A percentile compares a stretch with the other conserved stretches of the same genome.
Conservation (phyloP, 2,888 invertebrate genomes). For the Ornithoptera priamus region DNA sequence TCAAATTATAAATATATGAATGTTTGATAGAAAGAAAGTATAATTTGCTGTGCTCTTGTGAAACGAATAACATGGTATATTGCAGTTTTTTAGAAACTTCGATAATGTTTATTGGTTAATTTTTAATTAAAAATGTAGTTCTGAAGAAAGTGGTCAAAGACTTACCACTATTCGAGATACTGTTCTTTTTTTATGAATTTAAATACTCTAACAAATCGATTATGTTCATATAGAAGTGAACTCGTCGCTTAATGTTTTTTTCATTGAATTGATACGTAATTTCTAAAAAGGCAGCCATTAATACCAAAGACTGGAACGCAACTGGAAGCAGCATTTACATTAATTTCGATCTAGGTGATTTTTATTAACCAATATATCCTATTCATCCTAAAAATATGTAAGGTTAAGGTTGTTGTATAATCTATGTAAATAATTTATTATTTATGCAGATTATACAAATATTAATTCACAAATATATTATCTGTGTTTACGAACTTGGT, state of each 20-base stretch:
- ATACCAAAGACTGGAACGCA: conserved; percentile 53
- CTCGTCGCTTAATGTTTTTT: neutral
- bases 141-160: neutral
- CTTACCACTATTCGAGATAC: neutral
- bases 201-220: neutral
- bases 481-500: neutral
- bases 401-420: neutral
- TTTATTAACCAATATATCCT: neutral
- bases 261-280: neutral
- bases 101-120: too few relatives aligned
- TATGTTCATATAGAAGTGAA: neutral
- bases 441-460: neutral
- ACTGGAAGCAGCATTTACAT: conserved; percentile 31
- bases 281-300: conserved; percentile 36
- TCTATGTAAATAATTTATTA: neutral
- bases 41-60: too few relatives aligned
- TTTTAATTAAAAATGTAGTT: neutral
- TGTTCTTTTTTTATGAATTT: neutral
- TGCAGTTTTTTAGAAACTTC: too few relatives aligned
- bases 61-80: too few relatives aligned
- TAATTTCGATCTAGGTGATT: conserved; percentile 18
- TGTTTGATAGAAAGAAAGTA: too few relatives aligned
- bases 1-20: too few relatives aligned
- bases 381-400: too few relatives aligned
- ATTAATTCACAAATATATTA: conserved; percentile 1